Evolutionary conservation across 2,797 vertebrate species (phyloP), one percentile per base, ranked within the genome.

Genomic region (Dendrocincla tyrannina): DNA sequence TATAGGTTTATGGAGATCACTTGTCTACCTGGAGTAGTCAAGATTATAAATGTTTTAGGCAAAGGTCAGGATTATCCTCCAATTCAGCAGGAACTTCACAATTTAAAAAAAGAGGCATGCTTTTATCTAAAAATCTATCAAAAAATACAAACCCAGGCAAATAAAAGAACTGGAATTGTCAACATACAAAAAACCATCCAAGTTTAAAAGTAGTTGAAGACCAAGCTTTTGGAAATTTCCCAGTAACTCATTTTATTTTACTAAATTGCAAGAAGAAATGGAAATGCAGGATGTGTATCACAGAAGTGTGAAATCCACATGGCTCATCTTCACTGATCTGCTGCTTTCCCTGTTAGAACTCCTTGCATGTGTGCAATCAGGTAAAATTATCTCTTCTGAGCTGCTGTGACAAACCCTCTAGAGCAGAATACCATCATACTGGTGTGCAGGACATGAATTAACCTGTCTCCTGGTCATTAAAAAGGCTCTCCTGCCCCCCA

Each of bases 391-490:
- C 19, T 50, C 41, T 46, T 25, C 37, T 44, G 62, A 42, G 16
- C 62, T 6, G 66, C 37, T 64, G 73, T 68, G 85, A 10, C 72
- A 22, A 88, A 22, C 17, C 42, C 46, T 67, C 46, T 64, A 3
- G 18, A 66, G 91, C 37, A 91, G 77, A 52, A 7, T 30, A 53
- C 58, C 60, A 69, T 11, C 53, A 66, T 11, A 13, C 0, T 32
- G 84, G 5, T 9, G 55, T 2, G 41, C 8, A 8, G 27, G 78
- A 35, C 0, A 2, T 4, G 6, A 8, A 67, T 5, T 7, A 10
- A 59, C 5, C 11, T 53, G 27, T 32, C 69, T 47, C 3, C 25
- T 11, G 13, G 6, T 12, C 42, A 56, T 18, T 16, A 23, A 7
- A 0, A 56, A 16, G 46, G 27, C 35, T 81, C 55, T 42, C 42